Evolutionary conservation across 37 sponge, comb jelly and placozoan species (phyloP).

Genomic region (Oopsacas minuta): DNA sequence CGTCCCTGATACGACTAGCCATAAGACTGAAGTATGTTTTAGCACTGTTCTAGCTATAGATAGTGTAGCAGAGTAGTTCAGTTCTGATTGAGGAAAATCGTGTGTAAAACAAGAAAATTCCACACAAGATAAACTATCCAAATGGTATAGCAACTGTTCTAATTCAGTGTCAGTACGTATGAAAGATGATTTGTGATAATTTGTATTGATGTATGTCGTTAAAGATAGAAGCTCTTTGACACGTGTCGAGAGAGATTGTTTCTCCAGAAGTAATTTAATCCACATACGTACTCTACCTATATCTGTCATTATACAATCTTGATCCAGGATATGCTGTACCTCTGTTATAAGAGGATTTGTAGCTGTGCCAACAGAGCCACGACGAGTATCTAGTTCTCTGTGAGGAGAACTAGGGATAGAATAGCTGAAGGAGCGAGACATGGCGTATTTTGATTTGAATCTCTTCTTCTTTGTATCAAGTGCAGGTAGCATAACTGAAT

Average conservation of each 20-base stretch:
- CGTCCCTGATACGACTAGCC: background rate
- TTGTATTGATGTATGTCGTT: background rate
- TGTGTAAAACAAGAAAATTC: slow-evolving; percentile 85
- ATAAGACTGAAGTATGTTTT: background rate
- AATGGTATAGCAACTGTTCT: slow-evolving; percentile 78
- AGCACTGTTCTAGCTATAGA: background rate
- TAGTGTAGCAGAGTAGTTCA: background rate
- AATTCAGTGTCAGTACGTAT: slow-evolving; percentile 70
- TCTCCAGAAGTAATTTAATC: background rate
- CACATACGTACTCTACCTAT: background rate
- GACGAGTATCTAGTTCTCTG: background rate
- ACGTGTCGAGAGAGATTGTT: background rate
- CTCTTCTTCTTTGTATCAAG: background rate
- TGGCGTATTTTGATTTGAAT: background rate
- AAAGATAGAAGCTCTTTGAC: background rate
- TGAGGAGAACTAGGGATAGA: background rate
- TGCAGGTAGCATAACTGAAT: background rate
- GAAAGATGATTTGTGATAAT: slow-evolving; percentile 85
- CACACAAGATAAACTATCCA: slow-evolving; percentile 69
- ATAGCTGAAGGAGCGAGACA: background rate
- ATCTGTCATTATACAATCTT: background rate
- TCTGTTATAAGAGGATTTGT: background rate
- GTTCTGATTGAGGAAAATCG: slow-evolving; percentile 27
- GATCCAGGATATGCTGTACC: background rate
- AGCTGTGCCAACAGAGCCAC: background rate